Base-by-base conservation (phyloP, 1,140 invertebrate species). In the Caenorhabditis brenneri region DNA sequence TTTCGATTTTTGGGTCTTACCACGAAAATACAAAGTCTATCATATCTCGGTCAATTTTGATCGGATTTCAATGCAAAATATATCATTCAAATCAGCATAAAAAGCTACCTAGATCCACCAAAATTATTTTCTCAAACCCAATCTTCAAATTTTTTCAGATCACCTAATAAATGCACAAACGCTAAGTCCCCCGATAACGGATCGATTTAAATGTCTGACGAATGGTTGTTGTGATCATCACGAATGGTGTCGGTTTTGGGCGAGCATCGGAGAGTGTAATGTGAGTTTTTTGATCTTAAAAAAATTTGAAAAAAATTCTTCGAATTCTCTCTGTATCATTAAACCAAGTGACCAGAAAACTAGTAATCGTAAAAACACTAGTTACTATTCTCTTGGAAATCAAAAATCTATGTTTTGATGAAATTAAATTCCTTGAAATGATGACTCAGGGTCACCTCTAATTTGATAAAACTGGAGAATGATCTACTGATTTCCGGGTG, bases 211-310 rank as follows among this genome's bases (percentile, higher is more conserved):
- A 81, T 90, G 89, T 42, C 81, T 88, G 7, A 85, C 81, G 24
- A 90, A 90, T 83, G 89, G 90, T 0, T 90, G 89, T 65, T 90
- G 89, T 53, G 89, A 90, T 83, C 90, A 91, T 78, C 89, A 90
- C 79, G 89, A 90, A 84, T 90, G 89, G 89, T 90, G 89, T 80
- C 80, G 90, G 29, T 90, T 90, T 82, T 90, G 89, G 89, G 89
- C 89, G 15, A 87, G 87, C 2, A 87, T 89, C 58, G 89, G 89
- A 7, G 90, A 90, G 81, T 90, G 89, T 53, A 55, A 81, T 55
- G 83, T 84, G 29, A 36, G 81, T 46, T 53, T 36, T 80, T 55
- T 15, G 3, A 15, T 9, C 27, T 81, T 31, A 0, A 24, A 58
- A 55, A 3, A 31, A n/a, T 36, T 31, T 24, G 12, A 60, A 36